Conservation (phyloP, 2,888 invertebrate species). For the Yponomeuta cagnagella region DNA sequence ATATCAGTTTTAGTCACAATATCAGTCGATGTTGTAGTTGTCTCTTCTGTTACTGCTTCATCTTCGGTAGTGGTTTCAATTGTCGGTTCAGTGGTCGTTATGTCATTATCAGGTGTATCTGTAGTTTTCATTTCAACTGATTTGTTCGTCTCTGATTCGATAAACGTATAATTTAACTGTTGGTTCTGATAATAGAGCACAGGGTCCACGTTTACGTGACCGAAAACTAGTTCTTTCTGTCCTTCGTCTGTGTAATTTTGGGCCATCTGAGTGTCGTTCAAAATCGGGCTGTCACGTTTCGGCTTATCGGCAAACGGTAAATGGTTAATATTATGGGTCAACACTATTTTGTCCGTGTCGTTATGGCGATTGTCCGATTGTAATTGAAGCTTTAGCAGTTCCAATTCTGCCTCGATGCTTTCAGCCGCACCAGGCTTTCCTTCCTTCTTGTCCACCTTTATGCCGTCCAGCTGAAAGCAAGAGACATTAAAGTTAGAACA, state of each 20-base stretch:
- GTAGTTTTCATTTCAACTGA: not conserved
- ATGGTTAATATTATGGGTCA: constrained; percentile 49
- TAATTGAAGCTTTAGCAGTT: constrained; percentile 54
- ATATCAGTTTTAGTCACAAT: constrained; percentile 17
- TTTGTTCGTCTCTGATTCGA: not conserved
- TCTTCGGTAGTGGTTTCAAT: not conserved
- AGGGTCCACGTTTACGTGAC: constrained; percentile 64
- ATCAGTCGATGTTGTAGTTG: constrained; percentile 8
- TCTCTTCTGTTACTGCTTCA: not conserved
- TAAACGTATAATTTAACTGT: constrained; percentile 14
- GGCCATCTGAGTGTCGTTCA: constrained; percentile 39
- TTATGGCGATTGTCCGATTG: constrained; percentile 27
- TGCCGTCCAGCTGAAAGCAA: constrained; percentile 34
- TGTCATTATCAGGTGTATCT: not conserved
- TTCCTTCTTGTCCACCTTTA: constrained; percentile 52
- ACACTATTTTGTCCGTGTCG: constrained; percentile 29
- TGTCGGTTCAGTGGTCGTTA: not conserved
- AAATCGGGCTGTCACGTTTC: constrained; percentile 58
- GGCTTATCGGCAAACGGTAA: constrained; percentile 57
- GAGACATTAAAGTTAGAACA: not conserved
- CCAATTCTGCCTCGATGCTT: constrained; percentile 63
- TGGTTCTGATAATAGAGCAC: constrained; percentile 42
- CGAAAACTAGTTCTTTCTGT: constrained; percentile 64
- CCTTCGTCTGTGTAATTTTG: constrained; percentile 47
- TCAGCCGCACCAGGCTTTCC: constrained; percentile 45